Base-by-base conservation (phyloP, 2,113 vertebrate species). In the Onychorhynchus coronatus region DNA sequence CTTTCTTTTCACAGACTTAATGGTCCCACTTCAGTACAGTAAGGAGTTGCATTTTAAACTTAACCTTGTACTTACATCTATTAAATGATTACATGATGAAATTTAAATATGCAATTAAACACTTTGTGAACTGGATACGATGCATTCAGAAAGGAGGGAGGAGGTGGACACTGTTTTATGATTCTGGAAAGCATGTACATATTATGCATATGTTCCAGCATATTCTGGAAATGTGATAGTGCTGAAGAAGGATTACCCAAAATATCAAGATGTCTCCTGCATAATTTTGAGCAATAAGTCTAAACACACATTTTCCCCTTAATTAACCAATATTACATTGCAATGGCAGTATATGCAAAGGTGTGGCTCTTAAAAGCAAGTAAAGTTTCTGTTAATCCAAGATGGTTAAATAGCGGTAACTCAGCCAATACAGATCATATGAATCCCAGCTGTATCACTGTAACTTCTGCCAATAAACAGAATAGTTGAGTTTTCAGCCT, bases 381-480 rank as follows among this genome's bases (percentile, higher is more conserved):
- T 31, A 8, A 92, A 93, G 31, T 85, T 96, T 90, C 92, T 97
- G 53, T 85, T 94, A 88, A 95, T 93, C 67, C 86, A 90, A 83
- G 65, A 70, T 37, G 31, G 65, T 73, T 90, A 95, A 93, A 95
- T 14, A 91, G 83, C 88, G 97, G 62, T 85, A 90, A 81, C 65
- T 88, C 42, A 31, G 42, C 42, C 90, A 89, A 91, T 23, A 75
- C 2, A 4, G 55, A 95, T 82, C 72, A 93, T 63, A 81, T 42
- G 66, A 97, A 84, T 82, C 71, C 90, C 94, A 96, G 84, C 80
- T 96, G 91, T 68, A 75, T 39, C 44, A 78, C 44, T 83, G 9
- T 58, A 76, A 52, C 37, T 83, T 75, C 56, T 93, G 93, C 92
- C 93, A 97, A 62, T 68, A 84, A 94, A 86, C 59, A 86, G 80